Percentiles rank a stretch among this genome's conserved stretches.
These are phyloP conservation scores for Mohoua ochrocephala DNA, from an alignment of 2,113 vertebrate species.

Conservation along the genomic window DNA sequence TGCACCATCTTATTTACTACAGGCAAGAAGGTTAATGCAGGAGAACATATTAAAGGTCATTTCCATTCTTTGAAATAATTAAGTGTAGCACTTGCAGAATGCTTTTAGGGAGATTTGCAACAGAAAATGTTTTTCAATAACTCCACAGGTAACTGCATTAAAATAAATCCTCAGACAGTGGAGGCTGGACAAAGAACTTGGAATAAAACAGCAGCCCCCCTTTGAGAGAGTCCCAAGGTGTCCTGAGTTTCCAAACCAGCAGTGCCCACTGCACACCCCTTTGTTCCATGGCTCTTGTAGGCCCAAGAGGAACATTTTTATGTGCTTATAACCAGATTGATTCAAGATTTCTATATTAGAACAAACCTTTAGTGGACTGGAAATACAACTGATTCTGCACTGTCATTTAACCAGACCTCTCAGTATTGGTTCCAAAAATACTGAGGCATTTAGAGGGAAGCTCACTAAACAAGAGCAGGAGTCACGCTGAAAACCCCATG, in stretches of 20 bases:
- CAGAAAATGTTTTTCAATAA: conserved; percentile 20
- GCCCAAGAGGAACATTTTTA: background rate
- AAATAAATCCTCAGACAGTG: background rate
- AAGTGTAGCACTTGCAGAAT: conserved; percentile 1
- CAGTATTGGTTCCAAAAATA: background rate
- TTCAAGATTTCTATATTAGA: background rate
- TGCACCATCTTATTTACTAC: background rate
- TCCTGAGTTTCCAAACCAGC: background rate
- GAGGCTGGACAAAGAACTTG: background rate
- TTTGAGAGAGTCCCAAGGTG: background rate
- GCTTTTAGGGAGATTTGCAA: conserved; percentile 5
- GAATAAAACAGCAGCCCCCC: background rate
- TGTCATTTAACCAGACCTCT: background rate
- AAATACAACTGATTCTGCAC: background rate
- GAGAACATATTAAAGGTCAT: conserved; percentile 13
- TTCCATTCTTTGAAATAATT: conserved; percentile 51
- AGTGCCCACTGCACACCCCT: background rate
- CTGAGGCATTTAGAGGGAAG: background rate
- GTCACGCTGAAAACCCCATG: background rate
- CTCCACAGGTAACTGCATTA: conserved; percentile 13
- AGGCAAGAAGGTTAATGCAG: background rate
- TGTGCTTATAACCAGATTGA: background rate
- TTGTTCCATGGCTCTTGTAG: background rate
- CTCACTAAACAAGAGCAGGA: background rate
- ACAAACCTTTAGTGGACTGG: background rate